Percentiles rank a stretch among this genome's conserved stretches.
Conservation (phyloP, 2,888 invertebrate genomes). For the Epicampocera succincta region DNA sequence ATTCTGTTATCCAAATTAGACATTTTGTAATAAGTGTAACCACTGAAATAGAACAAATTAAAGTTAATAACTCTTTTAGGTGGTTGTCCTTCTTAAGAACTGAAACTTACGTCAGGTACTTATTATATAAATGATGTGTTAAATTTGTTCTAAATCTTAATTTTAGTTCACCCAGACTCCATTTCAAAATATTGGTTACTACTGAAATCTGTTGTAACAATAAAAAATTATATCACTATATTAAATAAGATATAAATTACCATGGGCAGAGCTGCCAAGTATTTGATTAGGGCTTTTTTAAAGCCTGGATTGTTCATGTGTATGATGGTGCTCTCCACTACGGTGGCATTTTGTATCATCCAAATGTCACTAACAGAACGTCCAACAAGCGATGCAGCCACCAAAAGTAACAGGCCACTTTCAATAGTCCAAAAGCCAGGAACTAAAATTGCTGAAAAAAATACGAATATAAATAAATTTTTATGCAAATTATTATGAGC, state of each 20-base stretch:
- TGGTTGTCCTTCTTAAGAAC: background rate
- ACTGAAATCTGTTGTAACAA: slow-evolving; percentile 89
- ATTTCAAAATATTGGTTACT: slow-evolving; percentile 96
- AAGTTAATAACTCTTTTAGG: background rate
- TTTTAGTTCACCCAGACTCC: slow-evolving; percentile 96
- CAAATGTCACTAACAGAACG: slow-evolving; percentile 98
- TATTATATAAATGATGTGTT: slow-evolving; percentile 92
- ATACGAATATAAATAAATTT: background rate
- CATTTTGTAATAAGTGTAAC: slow-evolving; percentile 98
- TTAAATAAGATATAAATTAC: slow-evolving; percentile 82
- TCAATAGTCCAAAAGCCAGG: slow-evolving; percentile 91
- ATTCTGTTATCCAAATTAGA: slow-evolving; percentile 97
- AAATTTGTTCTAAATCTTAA: slow-evolving; percentile 94
- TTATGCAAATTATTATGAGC: too few relatives aligned
- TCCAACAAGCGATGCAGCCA: slow-evolving; percentile 91
- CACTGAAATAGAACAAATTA: slow-evolving; percentile 82
- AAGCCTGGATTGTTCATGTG: slow-evolving; percentile 91
- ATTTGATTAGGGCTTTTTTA: slow-evolving; percentile 87
- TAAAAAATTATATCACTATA: slow-evolving; percentile 75
- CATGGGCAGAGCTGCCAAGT: slow-evolving; percentile 93
- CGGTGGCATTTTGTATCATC: slow-evolving; percentile 97
- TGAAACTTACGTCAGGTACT: slow-evolving; percentile 92
- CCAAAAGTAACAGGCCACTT: slow-evolving; percentile 87
- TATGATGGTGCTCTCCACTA: slow-evolving; percentile 97
- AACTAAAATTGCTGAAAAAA: slow-evolving; percentile 85